Evolutionary conservation across 2,888 invertebrate genomes (phyloP), one percentile per base, ranked within the genome.

Genomic region (Chorisops tibialis): DNA sequence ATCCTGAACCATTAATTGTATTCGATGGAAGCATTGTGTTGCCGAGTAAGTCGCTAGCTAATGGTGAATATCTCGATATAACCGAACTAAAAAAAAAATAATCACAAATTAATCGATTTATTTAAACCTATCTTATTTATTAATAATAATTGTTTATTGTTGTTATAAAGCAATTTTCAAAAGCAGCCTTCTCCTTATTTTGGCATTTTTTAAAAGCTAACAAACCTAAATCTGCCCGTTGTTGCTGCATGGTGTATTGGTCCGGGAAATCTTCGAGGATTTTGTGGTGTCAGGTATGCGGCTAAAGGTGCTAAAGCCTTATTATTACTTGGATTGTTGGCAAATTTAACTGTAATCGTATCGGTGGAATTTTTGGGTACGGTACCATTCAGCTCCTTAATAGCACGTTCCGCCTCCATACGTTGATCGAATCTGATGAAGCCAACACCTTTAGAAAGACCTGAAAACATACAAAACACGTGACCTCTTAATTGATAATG

Each of bases 361-460:
- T 94, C 94, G 70, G 88, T 85, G 64, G 90, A 88, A 69, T 91
- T 92, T 74, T 93, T 89, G 50, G 94, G 94, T 77, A 91, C 87
- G 70, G 90, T 91, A 68, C 93, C 93, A 79, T 95, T 93, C 72
- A 95, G 80, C 79, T 93, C 91, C 79, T 91, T 89, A 72, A 96
- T 95, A 62, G 95, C 95, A 58, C 89, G 83, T 78, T 96, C 95
- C 41, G 95, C 95, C 77, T 96, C 95, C 70, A 87, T 85, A 67
- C 93, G 87, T 79, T 93, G 93, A 81, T 95, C 95, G 79, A 94
- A 95, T 68, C 95, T 87, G 73, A 95, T 94, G 79, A 95, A 95
- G 63, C 95, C 95, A 68, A 95, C 95, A 69, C 95, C 95, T 79
- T 95, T 95, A 66, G 93, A 94, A 74, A 93, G 82, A 72, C 96